These are phyloP conservation scores for Osmerus eperlanus DNA, from an alignment of 2,113 vertebrate genomes.

Conservation along the genomic window DNA sequence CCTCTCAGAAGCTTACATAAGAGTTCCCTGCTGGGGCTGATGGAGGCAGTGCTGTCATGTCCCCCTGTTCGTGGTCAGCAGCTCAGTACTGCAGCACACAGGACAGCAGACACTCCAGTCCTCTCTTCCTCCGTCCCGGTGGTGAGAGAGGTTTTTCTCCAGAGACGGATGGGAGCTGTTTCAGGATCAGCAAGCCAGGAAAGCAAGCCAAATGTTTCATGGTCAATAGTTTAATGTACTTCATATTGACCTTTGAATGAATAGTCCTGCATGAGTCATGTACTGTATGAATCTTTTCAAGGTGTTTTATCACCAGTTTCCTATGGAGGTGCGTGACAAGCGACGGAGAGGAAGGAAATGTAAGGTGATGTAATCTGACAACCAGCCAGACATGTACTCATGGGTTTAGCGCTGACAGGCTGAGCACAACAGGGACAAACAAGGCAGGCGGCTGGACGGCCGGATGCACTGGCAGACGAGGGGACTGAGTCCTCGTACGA, in stretches of 20 bases:
- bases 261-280: too few relatives aligned
- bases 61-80: neutral
- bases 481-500: too few relatives aligned
- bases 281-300: too few relatives aligned
- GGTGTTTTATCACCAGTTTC: neutral
- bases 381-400: neutral
- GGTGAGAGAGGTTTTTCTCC: too few relatives aligned
- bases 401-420: neutral
- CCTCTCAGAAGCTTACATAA: too few relatives aligned
- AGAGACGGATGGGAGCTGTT: too few relatives aligned
- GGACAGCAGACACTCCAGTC: neutral
- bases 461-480: too few relatives aligned
- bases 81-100: neutral
- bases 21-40: neutral
- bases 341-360: neutral
- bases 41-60: neutral
- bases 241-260: too few relatives aligned
- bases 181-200: too few relatives aligned
- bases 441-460: too few relatives aligned
- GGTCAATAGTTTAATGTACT: too few relatives aligned
- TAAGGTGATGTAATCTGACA: constrained; percentile 1
- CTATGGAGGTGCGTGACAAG: neutral
- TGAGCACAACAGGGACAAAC: neutral
- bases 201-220: too few relatives aligned
- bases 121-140: neutral